Evolutionary conservation across 2,113 vertebrate species (phyloP).

Genomic region (Amphilophus citrinellus): DNA sequence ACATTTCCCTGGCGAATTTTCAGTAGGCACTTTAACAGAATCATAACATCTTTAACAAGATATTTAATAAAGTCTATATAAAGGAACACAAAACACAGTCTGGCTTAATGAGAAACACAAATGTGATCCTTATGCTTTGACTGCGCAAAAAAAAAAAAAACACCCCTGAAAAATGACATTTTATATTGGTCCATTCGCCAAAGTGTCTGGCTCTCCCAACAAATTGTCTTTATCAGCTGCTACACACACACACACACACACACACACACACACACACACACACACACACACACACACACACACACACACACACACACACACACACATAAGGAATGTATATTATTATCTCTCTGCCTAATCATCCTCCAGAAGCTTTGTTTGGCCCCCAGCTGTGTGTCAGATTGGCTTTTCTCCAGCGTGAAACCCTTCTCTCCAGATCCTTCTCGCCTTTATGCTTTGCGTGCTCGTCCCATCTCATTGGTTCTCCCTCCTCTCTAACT

Average conservation of each 20-base stretch:
- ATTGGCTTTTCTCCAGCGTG: constrained; percentile 49
- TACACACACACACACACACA: too few relatives aligned
- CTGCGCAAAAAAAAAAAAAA: not conserved
- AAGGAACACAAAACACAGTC: constrained; percentile 19
- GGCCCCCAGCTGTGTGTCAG: constrained; percentile 50
- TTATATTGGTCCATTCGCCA: not conserved
- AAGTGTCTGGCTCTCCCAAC: not conserved
- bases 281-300: constrained; percentile 5
- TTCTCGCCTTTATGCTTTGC: not conserved
- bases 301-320: not conserved
- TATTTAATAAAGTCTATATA: constrained; percentile 78
- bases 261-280: not conserved
- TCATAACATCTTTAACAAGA: constrained; percentile 62
- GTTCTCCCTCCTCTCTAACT: not conserved
- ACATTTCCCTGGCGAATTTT: constrained; percentile 48
- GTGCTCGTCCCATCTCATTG: not conserved
- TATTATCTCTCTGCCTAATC: constrained; percentile 53
- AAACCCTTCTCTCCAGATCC: constrained; percentile 7
- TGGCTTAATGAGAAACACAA: constrained; percentile 38
- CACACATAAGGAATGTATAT: not conserved
- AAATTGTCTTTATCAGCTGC: not conserved
- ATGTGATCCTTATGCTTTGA: not conserved
- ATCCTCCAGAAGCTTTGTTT: constrained; percentile 55
- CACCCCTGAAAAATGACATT: not conserved
- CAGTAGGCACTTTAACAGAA: constrained; percentile 80